Evolutionary conservation across 2,113 vertebrate genomes (phyloP).

Genomic region (Nycticorax nycticorax): DNA sequence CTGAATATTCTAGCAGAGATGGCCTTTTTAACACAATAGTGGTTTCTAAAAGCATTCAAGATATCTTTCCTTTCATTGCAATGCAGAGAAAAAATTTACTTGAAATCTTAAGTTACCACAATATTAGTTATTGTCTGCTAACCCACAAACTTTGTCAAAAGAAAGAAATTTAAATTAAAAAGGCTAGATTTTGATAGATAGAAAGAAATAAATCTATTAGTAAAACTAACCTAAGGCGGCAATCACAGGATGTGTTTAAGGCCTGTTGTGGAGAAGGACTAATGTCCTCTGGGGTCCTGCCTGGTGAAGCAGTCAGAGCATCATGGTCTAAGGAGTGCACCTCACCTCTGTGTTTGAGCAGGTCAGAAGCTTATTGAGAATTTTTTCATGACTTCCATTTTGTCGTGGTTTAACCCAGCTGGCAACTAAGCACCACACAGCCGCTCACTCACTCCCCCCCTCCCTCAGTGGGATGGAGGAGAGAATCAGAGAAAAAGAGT

Average conservation of each 20-base stretch:
- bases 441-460: no score
- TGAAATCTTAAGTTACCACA: background rate
- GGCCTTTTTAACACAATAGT: background rate
- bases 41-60: background rate
- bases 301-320: background rate
- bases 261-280: background rate
- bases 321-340: rapidly evolving
- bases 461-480: no score
- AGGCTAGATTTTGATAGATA: background rate
- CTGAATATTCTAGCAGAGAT: background rate
- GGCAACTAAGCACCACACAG: no score
- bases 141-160: background rate
- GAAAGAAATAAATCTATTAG: background rate
- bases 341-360: background rate
- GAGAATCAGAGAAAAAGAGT: no score
- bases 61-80: background rate
- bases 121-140: background rate
- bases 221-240: background rate
- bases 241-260: background rate
- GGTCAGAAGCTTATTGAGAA: background rate
- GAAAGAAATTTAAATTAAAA: background rate
- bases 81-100: background rate
- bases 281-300: background rate
- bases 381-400: background rate
- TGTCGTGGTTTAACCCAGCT: no score